Percentiles rank a stretch among this genome's conserved stretches.
Evolutionary conservation across 2,797 vertebrate species (phyloP).

Genomic region (Austrolebias charrua): DNA sequence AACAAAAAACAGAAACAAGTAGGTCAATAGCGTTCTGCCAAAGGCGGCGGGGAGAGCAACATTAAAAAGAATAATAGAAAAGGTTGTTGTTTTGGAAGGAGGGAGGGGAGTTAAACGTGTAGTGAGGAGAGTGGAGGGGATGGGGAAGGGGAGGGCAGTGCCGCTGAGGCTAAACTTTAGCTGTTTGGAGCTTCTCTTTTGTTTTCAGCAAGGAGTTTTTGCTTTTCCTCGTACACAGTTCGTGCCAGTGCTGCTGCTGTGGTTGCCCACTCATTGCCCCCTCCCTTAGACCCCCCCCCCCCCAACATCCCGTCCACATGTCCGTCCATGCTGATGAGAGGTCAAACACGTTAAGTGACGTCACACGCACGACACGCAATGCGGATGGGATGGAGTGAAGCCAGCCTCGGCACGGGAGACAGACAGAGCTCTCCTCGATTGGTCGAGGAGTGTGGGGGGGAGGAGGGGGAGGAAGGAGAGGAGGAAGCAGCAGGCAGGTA

Average conservation of each 20-base stretch:
- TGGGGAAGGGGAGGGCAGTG: constrained; percentile 48
- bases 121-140: constrained; percentile 52
- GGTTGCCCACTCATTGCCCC: constrained; percentile 32
- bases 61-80: constrained; percentile 82
- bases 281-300: constrained; percentile 56
- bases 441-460: constrained; percentile 37
- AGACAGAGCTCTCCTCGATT: constrained; percentile 35
- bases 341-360: constrained; percentile 83
- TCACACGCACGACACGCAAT: constrained; percentile 81
- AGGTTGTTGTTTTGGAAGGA: constrained; percentile 71
- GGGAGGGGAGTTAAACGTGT: constrained; percentile 60
- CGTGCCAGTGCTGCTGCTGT: constrained; percentile 49
- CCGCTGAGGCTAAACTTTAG: constrained; percentile 48
- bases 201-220: constrained; percentile 4
- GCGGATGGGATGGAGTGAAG: constrained; percentile 83
- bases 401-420: constrained; percentile 71
- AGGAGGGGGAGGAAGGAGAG: constrained; percentile 13
- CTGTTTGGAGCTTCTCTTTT: constrained; percentile 44
- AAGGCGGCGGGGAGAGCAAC: constrained; percentile 70
- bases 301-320: constrained; percentile 78
- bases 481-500: constrained; percentile 78
- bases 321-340: constrained; percentile 85
- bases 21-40: constrained; percentile 76
- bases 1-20: constrained; percentile 75
- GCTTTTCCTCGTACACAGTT: not conserved